Conservation (phyloP, 2,888 invertebrate species). For the Drosophila limbata region DNA sequence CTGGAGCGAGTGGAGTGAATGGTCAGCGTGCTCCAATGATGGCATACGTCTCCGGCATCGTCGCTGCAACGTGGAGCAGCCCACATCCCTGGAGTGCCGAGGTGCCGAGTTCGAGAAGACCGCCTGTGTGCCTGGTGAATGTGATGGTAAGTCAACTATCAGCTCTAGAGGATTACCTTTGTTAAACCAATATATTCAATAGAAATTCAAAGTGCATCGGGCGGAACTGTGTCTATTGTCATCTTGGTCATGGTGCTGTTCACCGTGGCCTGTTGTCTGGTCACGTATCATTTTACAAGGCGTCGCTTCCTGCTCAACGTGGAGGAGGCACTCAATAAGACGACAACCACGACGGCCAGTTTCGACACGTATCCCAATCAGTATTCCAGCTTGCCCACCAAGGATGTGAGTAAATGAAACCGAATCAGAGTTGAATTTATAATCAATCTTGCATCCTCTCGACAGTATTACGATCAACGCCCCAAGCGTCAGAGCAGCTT, state of each 20-base stretch:
- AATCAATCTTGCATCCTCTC: conserved; percentile 25
- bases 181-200: background rate
- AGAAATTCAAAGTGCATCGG: conserved; percentile 78
- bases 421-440: background rate
- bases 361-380: conserved; percentile 93
- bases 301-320: conserved; percentile 83
- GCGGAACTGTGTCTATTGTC: conserved; percentile 62
- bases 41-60: conserved; percentile 90
- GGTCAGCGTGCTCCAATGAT: conserved; percentile 89
- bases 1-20: conserved; percentile 92
- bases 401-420: conserved; percentile 88
- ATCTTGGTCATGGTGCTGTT: conserved; percentile 82
- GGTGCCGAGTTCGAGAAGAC: conserved; percentile 90
- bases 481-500: conserved; percentile 90
- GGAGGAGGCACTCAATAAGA: conserved; percentile 83
- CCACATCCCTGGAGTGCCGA: conserved; percentile 88
- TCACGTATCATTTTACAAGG: conserved; percentile 85
- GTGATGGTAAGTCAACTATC: conserved; percentile 69
- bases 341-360: conserved; percentile 89
- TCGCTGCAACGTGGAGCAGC: conserved; percentile 87
- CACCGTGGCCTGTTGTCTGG: conserved; percentile 83
- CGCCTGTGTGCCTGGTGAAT: conserved; percentile 86
- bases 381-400: conserved; percentile 93
- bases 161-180: background rate
- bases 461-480: conserved; percentile 84